phyloP scores from a whole-genome alignment of 2,888 invertebrate genomes.

The Rhingia campestris region DNA sequence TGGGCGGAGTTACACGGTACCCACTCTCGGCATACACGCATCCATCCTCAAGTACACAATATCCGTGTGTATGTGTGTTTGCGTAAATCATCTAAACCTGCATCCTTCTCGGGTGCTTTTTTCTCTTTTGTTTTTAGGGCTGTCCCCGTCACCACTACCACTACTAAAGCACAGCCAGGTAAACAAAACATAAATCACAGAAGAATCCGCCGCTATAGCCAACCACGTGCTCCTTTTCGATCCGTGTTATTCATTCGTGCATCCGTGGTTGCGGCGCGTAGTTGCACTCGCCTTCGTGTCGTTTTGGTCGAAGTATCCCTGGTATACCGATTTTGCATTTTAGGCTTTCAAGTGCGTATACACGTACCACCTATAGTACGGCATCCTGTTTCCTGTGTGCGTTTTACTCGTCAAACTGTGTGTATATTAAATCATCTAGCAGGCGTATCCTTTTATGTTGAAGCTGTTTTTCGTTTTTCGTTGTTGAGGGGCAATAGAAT shows the following conservation, averaged over 20 bases:
- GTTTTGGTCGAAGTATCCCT: constrained; percentile 76
- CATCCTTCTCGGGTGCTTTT: constrained; percentile 54
- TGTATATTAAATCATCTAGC: constrained; percentile 52
- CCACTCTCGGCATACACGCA: constrained; percentile 1
- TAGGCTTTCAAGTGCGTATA: constrained; percentile 47
- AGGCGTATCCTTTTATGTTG: constrained; percentile 73
- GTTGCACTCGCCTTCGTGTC: constrained; percentile 72
- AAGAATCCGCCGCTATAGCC: constrained; percentile 65
- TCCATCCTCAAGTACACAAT: neutral
- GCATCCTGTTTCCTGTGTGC: constrained; percentile 55
- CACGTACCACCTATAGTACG: constrained; percentile 15
- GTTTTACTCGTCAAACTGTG: constrained; percentile 62
- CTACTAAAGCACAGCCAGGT: constrained; percentile 77
- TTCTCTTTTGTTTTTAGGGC: constrained; percentile 70
- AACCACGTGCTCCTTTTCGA: constrained; percentile 71
- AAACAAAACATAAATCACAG: constrained; percentile 81
- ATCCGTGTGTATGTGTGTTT: neutral
- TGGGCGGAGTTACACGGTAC: constrained; percentile 67
- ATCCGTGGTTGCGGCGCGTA: constrained; percentile 76
- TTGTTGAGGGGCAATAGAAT: constrained; percentile 66
- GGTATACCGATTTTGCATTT: constrained; percentile 54
- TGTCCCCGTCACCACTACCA: constrained; percentile 74
- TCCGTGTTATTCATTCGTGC: constrained; percentile 71
- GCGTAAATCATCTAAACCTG: constrained; percentile 19
- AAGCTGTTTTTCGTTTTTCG: constrained; percentile 48